phyloP scores from a whole-genome alignment of 1,140 invertebrate genomes.

The Oedothorax gibbosus region DNA sequence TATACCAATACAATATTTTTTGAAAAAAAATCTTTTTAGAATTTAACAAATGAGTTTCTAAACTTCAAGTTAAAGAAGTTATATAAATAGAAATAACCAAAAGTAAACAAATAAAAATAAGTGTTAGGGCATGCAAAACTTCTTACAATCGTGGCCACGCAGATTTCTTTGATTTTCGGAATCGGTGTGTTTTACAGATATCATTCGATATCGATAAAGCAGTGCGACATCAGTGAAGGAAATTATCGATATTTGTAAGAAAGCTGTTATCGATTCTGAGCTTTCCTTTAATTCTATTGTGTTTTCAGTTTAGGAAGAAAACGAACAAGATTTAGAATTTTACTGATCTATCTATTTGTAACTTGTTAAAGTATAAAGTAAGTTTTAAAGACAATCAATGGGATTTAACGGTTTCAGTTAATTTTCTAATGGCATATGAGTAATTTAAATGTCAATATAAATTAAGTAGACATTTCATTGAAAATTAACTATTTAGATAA shows the following conservation, averaged over 20 bases:
- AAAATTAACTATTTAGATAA: too few species aligned
- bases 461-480: too few species aligned
- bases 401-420: not conserved
- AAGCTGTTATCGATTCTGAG: conserved; percentile 48
- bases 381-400: not conserved
- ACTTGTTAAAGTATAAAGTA: too few species aligned
- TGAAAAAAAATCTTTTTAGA: too few species aligned
- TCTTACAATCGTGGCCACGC: not conserved
- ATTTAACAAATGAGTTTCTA: too few species aligned
- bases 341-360: too few species aligned
- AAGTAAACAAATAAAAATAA: too few species aligned
- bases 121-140: too few species aligned
- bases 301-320: conserved; percentile 32
- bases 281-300: conserved; percentile 51
- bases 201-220: conserved; percentile 55
- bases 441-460: not conserved
- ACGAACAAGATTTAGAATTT: too few species aligned
- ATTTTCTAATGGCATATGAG: not conserved
- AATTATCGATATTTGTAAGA: conserved; percentile 54
- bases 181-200: conserved; percentile 45
- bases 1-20: too few species aligned
- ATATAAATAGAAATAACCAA: too few species aligned
- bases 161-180: conserved; percentile 40
- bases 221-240: conserved; percentile 40
- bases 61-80: too few species aligned